Base-by-base conservation (phyloP, 2,888 invertebrate species). In the Steinernema carpocapsae region DNA sequence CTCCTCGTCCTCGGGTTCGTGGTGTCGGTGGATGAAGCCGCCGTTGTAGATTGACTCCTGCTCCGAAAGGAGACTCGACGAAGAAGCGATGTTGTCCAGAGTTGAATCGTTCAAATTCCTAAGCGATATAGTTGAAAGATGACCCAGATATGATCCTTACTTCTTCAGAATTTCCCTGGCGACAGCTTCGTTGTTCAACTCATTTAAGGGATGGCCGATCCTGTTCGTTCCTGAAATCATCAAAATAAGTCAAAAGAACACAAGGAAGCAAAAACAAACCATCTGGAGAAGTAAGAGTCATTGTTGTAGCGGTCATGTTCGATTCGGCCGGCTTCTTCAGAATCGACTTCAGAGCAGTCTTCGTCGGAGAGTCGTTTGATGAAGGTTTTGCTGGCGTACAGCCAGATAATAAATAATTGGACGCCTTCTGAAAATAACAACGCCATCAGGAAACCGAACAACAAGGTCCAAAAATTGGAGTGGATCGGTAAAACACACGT, bases 21-120 rank as follows among this genome's bases (percentile, higher is more conserved):
- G 24, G 56, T 56, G 56, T 17, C 22, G 22, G 56, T 56, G 56
- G 26, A 56, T 56, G 26, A 56, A 56, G 6, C 56, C 56, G 12
- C 56, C 56, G 26, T 56, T 56, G 56, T 56, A 56, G 24, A 56
- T 22, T 6, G 56, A 56, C 4, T 56, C 56, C 26, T 24, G 56
- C 12, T 56, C 56, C 12, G 56, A 56, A 17, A 26, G 14, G 6
- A 24, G 6, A 26, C 56, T 56, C 26, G 56, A 56, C 26, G 56
- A 56, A 3, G 56, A 56, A 6, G 56, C 56, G 56, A 56, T 19
- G 26, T 56, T 56, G 24, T 56, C 56, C 56, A 56, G 26, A 26
- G 26, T 26, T 12, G 56, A 3, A 26, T 56, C 26, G 56, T 10
- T 56, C 24, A 56, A 17, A 26, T 56, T 56, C 6, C 56, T 56